phyloP scores from a whole-genome alignment of 2,888 invertebrate genomes.

The Ptilodon capucinus region DNA sequence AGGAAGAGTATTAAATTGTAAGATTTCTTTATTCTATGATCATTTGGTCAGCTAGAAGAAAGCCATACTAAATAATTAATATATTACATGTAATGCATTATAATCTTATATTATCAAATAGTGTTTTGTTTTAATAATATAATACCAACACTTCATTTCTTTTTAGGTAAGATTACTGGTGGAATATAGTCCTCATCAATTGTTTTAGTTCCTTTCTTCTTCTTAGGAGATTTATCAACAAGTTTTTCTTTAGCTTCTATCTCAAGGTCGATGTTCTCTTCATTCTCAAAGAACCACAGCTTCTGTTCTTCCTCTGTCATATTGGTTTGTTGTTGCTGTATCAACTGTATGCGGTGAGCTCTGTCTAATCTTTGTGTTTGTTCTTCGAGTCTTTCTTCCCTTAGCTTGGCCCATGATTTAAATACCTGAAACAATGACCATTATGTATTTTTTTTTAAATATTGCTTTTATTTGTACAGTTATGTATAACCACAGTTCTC shows the following conservation, averaged over 20 bases:
- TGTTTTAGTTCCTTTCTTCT: conserved; percentile 71
- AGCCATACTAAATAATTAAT: too few relatives aligned
- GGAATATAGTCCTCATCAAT: conserved; percentile 87
- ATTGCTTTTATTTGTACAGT: too few relatives aligned
- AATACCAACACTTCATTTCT: conserved; percentile 44
- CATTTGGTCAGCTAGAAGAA: too few relatives aligned
- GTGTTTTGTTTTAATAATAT: conserved; percentile 11
- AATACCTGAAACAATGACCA: conserved; percentile 69
- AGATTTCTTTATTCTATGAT: not conserved
- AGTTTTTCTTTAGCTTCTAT: conserved; percentile 84
- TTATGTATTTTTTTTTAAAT: too few relatives aligned
- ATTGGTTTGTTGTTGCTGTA: conserved; percentile 79
- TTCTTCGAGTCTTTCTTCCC: conserved; percentile 82
- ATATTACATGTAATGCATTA: too few relatives aligned
- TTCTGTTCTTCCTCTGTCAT: conserved; percentile 84
- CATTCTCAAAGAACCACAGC: conserved; percentile 92
- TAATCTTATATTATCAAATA: conserved; percentile 1
- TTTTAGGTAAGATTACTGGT: conserved; percentile 83
- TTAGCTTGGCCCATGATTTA: conserved; percentile 80
- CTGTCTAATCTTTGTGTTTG: conserved; percentile 84
- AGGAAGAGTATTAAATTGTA: conserved; percentile 48
- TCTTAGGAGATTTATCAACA: conserved; percentile 48
- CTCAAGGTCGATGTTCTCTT: conserved; percentile 87
- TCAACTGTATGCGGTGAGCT: conserved; percentile 68
- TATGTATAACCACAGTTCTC: too few relatives aligned